A percentile compares a stretch with the other conserved stretches of the same genome.
These are phyloP conservation scores for Syritta pipiens DNA, from an alignment of 2,888 invertebrate genomes.

Conservation along the genomic window DNA sequence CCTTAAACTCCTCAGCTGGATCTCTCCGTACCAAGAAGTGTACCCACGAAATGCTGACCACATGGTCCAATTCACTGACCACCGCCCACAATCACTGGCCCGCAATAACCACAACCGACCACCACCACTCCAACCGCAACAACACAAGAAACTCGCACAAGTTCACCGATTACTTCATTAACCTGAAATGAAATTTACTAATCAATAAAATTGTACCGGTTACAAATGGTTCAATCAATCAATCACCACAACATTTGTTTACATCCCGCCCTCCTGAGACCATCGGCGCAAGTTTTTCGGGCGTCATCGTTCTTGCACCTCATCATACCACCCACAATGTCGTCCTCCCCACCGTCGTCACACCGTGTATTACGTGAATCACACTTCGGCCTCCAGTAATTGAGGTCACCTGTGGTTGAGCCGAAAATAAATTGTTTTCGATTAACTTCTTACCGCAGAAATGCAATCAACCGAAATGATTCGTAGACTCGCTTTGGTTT, in stretches of 20 bases:
- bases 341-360: neutral
- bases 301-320: too few relatives aligned
- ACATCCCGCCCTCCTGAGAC: too few relatives aligned
- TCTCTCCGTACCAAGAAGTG: too few relatives aligned
- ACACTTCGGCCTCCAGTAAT: conserved; percentile 40
- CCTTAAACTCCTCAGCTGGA: too few relatives aligned
- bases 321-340: too few relatives aligned
- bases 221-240: conserved; percentile 63
- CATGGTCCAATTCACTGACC: too few relatives aligned
- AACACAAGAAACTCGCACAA: neutral
- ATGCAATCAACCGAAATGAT: conserved; percentile 50
- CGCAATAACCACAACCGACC: too few relatives aligned
- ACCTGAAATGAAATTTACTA: conserved; percentile 28
- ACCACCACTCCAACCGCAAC: too few relatives aligned
- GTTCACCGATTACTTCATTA: conserved; percentile 32
- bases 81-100: neutral
- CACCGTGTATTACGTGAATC: conserved; percentile 15
- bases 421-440: conserved; percentile 59
- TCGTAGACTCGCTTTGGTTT: neutral
- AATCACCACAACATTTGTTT: conserved; percentile 54
- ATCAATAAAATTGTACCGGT: conserved; percentile 47
- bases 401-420: conserved; percentile 47
- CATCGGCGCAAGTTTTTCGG: conserved; percentile 2
- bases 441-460: conserved; percentile 62
- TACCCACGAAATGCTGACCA: too few relatives aligned